These are phyloP conservation scores for Leguminivora glycinivorella DNA, from an alignment of 1,140 invertebrate genomes.

Conservation along the genomic window DNA sequence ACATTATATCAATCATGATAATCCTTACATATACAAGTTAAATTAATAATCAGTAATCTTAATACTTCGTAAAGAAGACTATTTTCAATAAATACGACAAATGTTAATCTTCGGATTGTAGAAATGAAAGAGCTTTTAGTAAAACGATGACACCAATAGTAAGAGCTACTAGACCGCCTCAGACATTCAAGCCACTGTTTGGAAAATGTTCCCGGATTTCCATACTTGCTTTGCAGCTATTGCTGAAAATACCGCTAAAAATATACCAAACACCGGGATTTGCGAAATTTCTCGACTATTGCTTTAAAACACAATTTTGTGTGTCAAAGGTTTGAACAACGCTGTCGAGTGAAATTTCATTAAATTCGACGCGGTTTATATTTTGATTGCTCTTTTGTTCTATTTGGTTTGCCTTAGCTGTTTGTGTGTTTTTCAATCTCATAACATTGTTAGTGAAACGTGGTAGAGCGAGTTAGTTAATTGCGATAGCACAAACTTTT, in stretches of 20 bases:
- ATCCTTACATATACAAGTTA: too few relatives aligned
- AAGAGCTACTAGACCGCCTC: slow-evolving; percentile 21
- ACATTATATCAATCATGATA: too few relatives aligned
- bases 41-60: too few relatives aligned
- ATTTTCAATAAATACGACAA: too few relatives aligned
- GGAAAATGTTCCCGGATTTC: slow-evolving; percentile 42
- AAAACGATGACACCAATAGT: slow-evolving; percentile 29
- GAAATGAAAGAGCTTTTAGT: not conserved
- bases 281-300: slow-evolving; percentile 31
- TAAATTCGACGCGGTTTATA: slow-evolving; percentile 11
- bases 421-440: not conserved
- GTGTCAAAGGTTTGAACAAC: slow-evolving; percentile 10
- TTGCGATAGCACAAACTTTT: not conserved
- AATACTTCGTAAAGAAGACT: too few relatives aligned
- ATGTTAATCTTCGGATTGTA: not conserved
- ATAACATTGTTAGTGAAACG: not conserved
- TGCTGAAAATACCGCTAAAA: slow-evolving; percentile 31
- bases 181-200: slow-evolving; percentile 37
- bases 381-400: not conserved
- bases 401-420: not conserved
- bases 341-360: slow-evolving; percentile 19
- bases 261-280: slow-evolving; percentile 31
- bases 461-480: not conserved
- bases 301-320: slow-evolving; percentile 17
- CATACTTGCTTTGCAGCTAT: slow-evolving; percentile 36